Conservation (phyloP, 2,888 invertebrate species). For the Macroteleia sp. region DNA sequence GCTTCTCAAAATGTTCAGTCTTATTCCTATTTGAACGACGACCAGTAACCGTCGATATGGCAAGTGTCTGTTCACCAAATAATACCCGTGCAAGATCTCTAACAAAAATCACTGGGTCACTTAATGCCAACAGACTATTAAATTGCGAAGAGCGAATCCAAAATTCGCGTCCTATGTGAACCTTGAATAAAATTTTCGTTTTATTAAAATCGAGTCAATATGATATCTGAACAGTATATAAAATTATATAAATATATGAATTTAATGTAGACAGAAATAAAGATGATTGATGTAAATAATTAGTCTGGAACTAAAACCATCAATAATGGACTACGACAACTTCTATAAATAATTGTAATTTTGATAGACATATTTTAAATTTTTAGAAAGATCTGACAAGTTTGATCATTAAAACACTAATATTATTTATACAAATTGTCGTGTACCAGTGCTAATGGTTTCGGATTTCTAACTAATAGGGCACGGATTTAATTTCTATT, state of each 20-base stretch:
- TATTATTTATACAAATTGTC: no score
- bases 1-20: background rate
- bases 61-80: background rate
- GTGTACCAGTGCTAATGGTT: background rate
- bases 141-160: slow-evolving; percentile 1
- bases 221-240: background rate
- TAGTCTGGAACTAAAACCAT: no score
- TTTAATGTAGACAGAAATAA: background rate
- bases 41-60: background rate
- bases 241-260: background rate
- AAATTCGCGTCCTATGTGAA: background rate
- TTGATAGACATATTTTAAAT: no score
- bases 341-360: no score
- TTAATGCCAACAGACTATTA: background rate
- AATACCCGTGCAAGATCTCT: slow-evolving; percentile 6
- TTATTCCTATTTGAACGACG: background rate
- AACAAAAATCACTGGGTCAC: background rate
- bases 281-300: no score
- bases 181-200: background rate
- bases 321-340: no score
- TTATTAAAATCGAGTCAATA: background rate
- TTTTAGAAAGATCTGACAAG: no score
- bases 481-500: background rate
- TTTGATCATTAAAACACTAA: no score
- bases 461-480: background rate